These are phyloP conservation scores for Xenopus tropicalis DNA, from an alignment of 2,113 vertebrate species.

Conservation along the genomic window DNA sequence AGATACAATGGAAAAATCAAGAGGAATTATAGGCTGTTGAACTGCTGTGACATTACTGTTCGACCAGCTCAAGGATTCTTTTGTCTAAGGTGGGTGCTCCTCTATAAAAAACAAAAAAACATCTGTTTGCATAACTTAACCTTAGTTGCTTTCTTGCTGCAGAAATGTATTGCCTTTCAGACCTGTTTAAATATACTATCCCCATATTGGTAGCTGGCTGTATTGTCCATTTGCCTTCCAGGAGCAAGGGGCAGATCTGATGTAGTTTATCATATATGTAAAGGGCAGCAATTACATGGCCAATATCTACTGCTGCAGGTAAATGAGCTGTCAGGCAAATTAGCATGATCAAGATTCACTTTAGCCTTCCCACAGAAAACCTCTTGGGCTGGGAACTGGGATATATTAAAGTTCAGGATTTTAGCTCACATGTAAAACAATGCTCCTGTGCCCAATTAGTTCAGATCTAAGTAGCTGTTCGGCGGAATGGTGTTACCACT, in stretches of 20 bases:
- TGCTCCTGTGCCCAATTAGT: conserved; percentile 1
- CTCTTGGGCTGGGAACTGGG: neutral
- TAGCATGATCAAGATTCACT: too few species aligned
- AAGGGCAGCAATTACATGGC: neutral
- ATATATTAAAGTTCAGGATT: neutral
- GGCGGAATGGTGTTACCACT: neutral
- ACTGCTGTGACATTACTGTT: too few species aligned
- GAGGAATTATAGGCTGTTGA: too few species aligned
- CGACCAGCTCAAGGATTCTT: neutral
- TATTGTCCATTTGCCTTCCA: neutral
- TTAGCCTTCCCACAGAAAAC: neutral
- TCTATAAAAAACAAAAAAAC: neutral
- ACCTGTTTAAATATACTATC: neutral
- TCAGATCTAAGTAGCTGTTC: neutral
- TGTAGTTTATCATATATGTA: neutral
- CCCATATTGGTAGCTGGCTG: neutral
- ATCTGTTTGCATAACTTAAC: conserved; percentile 6
- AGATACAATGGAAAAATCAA: too few species aligned
- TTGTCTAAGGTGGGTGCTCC: neutral
- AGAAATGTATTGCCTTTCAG: neutral
- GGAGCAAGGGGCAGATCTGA: neutral
- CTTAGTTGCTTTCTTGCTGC: neutral
- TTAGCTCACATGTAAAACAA: neutral
- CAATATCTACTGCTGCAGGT: neutral
- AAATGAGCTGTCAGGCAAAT: neutral